Conservation (phyloP, 2,113 vertebrate species). For the Xiphophorus hellerii region DNA sequence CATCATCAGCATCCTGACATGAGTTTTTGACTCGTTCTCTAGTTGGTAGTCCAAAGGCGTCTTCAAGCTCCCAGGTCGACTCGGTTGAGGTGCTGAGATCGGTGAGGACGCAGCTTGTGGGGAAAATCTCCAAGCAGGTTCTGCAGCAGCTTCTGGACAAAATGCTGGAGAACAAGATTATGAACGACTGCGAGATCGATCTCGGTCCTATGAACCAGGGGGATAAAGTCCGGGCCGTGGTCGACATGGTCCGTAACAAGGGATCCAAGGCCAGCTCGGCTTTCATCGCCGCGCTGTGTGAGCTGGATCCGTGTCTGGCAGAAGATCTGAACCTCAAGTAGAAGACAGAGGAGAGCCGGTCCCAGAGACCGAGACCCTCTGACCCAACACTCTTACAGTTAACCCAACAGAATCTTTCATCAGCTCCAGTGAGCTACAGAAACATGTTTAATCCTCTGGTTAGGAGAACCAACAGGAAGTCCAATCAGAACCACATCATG, state of each 20-base stretch:
- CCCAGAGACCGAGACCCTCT: too few species aligned
- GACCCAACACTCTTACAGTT: too few species aligned
- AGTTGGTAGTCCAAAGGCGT: not conserved
- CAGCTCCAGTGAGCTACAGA: too few species aligned
- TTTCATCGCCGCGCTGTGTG: not conserved
- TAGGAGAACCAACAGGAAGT: too few species aligned
- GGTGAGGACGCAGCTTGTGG: not conserved
- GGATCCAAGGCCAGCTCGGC: not conserved
- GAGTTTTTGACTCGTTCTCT: rapidly evolving
- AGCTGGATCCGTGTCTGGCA: not conserved
- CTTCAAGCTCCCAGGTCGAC: not conserved
- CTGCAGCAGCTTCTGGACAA: not conserved
- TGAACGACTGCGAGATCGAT: not conserved
- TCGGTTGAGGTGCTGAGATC: rapidly evolving
- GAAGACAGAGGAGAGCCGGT: not conserved
- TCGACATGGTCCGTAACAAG: not conserved
- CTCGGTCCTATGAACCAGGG: rapidly evolving
- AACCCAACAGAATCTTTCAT: too few species aligned
- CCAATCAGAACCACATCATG: too few species aligned
- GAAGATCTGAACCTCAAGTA: not conserved
- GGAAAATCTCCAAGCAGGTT: not conserved
- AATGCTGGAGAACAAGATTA: not conserved
- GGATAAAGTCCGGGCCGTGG: not conserved
- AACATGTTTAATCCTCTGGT: too few species aligned
- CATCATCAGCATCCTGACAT: not conserved